Base-by-base conservation (phyloP, 2,888 invertebrate genomes). In the Proisotoma minuta region DNA sequence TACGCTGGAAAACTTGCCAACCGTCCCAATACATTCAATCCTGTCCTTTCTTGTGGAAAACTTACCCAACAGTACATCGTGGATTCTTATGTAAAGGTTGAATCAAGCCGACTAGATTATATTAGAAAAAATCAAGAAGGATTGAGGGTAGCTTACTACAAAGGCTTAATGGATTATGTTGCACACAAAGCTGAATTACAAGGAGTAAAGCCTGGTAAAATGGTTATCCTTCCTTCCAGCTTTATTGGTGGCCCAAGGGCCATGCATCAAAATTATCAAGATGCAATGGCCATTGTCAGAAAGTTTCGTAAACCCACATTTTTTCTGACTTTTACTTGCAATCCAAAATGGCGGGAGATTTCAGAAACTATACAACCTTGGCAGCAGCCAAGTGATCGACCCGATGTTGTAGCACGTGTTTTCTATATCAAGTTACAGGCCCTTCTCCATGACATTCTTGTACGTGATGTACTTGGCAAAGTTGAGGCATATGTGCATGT, bases 311-410 rank as follows among this genome's bases (percentile, higher is more conserved):
- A 75, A 62, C 78, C 79, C 24, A 76, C 77, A 70, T 66, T 78
- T 18, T 80, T 79, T 68, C 65, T 79, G 3, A 79, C 78, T 10
- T 74, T 78, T 65, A 79, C 79, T 1, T 78, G 77, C 65, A 79
- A 79, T 73, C 78, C 77, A 1, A 76, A 75, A 58, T 79, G 78
- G 77, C 59, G 56, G 20, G 78, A 79, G 73, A 74, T 75, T 10
- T 24, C 20, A 5, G 62, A 65, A 3, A 66, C 62, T 53, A 29
- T 76, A 18, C 29, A 65, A 39, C 28, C 27, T 15, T 48, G 59
- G 23, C 59, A 75, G 64, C 26, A 15, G 18, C n/a, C 68, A 4
- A 20, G 54, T 15, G 40, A 73, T 63, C 50, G 74, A 15, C 74
- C 74, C 0, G 74, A 75, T 48, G 52, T 75, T 15, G 59, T 73